phyloP scores from a whole-genome alignment of 2,797 vertebrate species.

The Cryptoprocta ferox region DNA sequence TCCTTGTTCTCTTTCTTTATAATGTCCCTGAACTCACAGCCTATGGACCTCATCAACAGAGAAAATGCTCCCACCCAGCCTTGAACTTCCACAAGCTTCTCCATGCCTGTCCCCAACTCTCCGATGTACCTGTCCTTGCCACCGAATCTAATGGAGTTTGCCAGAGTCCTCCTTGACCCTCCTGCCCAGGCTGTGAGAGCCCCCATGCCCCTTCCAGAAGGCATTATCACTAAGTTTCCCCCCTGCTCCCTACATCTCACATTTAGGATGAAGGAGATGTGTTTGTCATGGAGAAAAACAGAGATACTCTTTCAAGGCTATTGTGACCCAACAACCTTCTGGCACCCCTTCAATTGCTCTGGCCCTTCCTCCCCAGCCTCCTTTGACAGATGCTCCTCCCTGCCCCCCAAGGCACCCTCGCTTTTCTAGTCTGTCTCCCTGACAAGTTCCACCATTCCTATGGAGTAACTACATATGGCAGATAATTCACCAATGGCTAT shows the following conservation, averaged over 20 bases:
- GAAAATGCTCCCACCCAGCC: neutral
- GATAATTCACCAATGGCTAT: neutral
- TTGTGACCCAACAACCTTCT: neutral
- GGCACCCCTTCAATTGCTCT: too few species aligned
- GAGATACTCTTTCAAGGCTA: neutral
- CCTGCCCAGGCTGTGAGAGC: neutral
- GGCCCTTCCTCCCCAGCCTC: neutral
- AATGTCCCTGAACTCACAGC: neutral
- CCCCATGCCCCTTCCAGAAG: too few species aligned
- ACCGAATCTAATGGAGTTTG: neutral
- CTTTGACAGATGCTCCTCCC: neutral
- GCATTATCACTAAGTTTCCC: neutral
- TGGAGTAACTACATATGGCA: neutral
- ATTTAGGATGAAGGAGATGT: neutral
- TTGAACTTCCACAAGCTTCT: neutral
- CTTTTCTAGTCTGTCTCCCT: neutral
- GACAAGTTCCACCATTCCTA: neutral
- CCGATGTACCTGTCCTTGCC: too few species aligned
- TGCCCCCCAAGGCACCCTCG: too few species aligned
- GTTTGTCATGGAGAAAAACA: neutral
- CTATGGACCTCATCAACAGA: neutral
- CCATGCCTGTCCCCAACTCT: accelerated
- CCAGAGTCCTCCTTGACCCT: neutral
- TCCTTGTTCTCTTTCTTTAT: neutral
- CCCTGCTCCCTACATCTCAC: neutral